Conservation (phyloP, 2,888 invertebrate genomes). For the Euzophera pinguis region DNA sequence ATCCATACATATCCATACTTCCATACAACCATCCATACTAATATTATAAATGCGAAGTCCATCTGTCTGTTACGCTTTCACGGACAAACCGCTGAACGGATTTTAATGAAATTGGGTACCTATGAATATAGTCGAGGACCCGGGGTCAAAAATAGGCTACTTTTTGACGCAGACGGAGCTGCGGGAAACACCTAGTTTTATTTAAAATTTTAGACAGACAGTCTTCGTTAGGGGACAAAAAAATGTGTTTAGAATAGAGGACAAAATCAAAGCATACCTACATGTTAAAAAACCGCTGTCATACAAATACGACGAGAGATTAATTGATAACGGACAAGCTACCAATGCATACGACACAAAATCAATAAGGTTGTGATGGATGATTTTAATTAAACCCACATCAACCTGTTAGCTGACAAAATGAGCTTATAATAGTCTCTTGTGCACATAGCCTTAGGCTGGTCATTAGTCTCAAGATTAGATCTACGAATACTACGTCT, state of each 20-base stretch:
- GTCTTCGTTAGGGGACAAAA: no score
- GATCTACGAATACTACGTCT: not conserved
- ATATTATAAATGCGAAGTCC: no score
- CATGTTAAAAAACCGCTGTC: slow-evolving; percentile 28
- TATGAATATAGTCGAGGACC: no score
- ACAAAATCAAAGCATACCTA: not conserved
- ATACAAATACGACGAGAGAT: slow-evolving; percentile 31
- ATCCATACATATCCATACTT: no score
- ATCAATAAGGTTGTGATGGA: slow-evolving; percentile 73
- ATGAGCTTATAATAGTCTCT: slow-evolving; percentile 66
- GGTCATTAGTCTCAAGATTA: not conserved
- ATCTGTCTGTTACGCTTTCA: no score
- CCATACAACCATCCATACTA: no score
- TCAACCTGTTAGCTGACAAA: slow-evolving; percentile 67
- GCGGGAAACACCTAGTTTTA: no score
- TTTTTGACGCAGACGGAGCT: no score
- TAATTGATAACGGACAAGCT: slow-evolving; percentile 65
- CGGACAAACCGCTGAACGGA: no score
- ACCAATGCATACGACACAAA: slow-evolving; percentile 69
- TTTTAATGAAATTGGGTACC: no score
- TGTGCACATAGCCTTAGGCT: slow-evolving; percentile 19
- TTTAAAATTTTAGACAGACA: no score
- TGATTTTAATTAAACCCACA: slow-evolving; percentile 74
- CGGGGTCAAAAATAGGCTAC: no score
- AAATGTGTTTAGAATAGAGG: not conserved